phyloP scores from a whole-genome alignment of 2,113 vertebrate species.

The Felis catus region F.catus_Fca126_mat1.0 CM031417.1:48982001-48982500 shows the following conservation, averaged over 20 bases:
- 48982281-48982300: neutral
- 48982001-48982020: too few species aligned
- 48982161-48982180: neutral
- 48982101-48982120: too few species aligned
- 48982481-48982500: neutral
- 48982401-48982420: neutral
- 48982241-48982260: neutral
- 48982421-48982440: neutral
- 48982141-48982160: neutral
- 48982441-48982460: neutral
- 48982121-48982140: neutral
- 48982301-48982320: neutral
- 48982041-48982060: too few species aligned
- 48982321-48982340: neutral
- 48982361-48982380: neutral
- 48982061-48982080: too few species aligned
- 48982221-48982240: neutral
- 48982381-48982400: neutral
- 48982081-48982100: too few species aligned
- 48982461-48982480: neutral
- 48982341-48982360: neutral
- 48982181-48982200: neutral
- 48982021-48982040: too few species aligned
- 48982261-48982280: neutral
- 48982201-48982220: neutral